phyloP scores from a whole-genome alignment of 2,797 vertebrate genomes.

The Tiaroga cobitis region DNA sequence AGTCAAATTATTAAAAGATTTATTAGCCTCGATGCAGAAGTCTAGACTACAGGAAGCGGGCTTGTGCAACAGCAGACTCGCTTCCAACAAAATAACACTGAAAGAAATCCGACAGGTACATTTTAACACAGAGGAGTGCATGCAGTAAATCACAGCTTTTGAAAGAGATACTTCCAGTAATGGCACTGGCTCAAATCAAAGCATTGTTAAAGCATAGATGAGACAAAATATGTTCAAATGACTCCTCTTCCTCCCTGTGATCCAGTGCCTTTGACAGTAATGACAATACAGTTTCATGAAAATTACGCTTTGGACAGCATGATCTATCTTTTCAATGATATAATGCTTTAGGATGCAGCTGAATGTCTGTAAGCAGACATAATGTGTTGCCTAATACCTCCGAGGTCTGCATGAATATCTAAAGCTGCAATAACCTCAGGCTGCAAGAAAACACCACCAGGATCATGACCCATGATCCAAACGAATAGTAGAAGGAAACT shows the following conservation, averaged over 20 bases:
- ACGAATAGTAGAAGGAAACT: conserved; percentile 37
- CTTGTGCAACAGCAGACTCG: conserved; percentile 74
- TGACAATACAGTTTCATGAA: conserved; percentile 20
- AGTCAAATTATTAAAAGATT: conserved; percentile 69
- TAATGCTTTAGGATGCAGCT: conserved; percentile 16
- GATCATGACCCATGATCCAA: conserved; percentile 23
- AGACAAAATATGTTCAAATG: conserved; percentile 19
- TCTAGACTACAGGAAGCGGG: conserved; percentile 71
- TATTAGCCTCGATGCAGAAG: conserved; percentile 76
- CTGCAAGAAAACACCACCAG: conserved; percentile 57
- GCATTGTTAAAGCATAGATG: conserved; percentile 26
- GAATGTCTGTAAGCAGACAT: conserved; percentile 1
- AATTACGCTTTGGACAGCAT: conserved; percentile 2
- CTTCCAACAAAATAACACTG: conserved; percentile 69
- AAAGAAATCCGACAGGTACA: conserved; percentile 72
- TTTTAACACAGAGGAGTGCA: conserved; percentile 73
- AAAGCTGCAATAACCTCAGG: conserved; percentile 58
- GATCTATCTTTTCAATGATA: conserved; percentile 5
- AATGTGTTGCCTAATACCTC: conserved; percentile 13
- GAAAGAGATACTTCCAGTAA: conserved; percentile 60
- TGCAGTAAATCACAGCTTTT: conserved; percentile 74
- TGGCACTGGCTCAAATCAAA: conserved; percentile 51
- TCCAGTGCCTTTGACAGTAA: not conserved
- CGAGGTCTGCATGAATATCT: conserved; percentile 57
- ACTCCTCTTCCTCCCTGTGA: not conserved